Conservation (phyloP, 2,113 vertebrate species). For the Corvus moneduloides region DNA sequence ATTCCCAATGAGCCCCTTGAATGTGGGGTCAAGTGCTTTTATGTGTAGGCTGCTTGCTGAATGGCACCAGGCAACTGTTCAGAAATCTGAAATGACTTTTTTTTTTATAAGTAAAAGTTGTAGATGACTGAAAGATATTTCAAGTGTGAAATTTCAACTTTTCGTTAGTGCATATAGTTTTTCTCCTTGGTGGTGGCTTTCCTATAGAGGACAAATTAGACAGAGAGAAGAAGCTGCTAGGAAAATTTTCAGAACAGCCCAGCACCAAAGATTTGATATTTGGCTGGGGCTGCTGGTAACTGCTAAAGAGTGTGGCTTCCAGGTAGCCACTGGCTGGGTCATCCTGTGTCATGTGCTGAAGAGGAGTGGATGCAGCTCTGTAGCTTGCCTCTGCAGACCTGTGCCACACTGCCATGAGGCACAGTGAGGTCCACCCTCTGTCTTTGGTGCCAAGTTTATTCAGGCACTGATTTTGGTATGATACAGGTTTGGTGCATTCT, state of each 20-base stretch:
- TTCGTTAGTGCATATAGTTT: neutral
- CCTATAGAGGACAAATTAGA: neutral
- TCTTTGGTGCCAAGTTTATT: neutral
- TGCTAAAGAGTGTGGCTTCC: neutral
- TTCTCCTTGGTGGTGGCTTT: neutral
- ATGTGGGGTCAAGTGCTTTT: neutral
- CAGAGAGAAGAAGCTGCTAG: neutral
- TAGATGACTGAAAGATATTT: neutral
- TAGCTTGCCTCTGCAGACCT: neutral
- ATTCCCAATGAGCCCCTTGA: neutral
- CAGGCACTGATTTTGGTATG: neutral
- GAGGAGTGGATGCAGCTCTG: neutral
- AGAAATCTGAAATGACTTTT: neutral
- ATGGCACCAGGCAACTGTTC: neutral
- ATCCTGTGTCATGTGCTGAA: neutral
- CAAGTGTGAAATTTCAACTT: neutral
- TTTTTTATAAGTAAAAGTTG: neutral
- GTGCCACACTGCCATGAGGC: accelerated
- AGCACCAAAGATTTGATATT: neutral
- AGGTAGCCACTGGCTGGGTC: neutral
- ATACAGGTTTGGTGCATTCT: neutral
- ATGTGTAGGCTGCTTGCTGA: neutral
- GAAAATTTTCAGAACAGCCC: neutral
- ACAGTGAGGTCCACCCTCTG: neutral
- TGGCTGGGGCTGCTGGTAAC: neutral